Base-by-base conservation (phyloP, 2,113 vertebrate genomes). In the Nothobranchius kuhntae region DNA sequence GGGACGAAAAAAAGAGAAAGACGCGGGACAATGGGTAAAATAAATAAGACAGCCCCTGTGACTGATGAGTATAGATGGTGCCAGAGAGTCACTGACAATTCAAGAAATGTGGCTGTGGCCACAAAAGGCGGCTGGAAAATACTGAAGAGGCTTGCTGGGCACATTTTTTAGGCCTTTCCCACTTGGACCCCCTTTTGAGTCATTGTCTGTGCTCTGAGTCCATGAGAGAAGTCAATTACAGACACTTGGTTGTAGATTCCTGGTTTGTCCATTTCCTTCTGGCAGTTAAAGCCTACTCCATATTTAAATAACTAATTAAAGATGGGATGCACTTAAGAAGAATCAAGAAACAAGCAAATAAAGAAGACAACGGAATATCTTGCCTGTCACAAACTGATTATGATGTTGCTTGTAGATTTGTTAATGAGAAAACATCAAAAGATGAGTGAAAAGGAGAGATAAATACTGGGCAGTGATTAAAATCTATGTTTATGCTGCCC, bases 41-140 rank as follows among this genome's bases (percentile, higher is more conserved):
- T 92, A 93, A 93, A 93, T 93, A 93, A 92, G 92, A 91, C 91
- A 87, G 92, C 83, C 89, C 82, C 89, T 91, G 92, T 94, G 92
- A 93, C 92, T 88, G 92, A 93, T 93, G 92, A 91, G 91, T 92
- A 89, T 91, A 84, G 91, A 90, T 91, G 88, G 90, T 88, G 92
- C 87, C 84, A 85, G 89, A 86, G 89, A 93, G 90, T 93, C 88
- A 88, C 86, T 88, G 91, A 92, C 92, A 92, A 92, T 92, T 89
- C 91, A 91, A 93, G 92, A 94, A 93, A 93, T 91, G 92, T 92
- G 92, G 86, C 83, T 81, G 68, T 24, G 51, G 70, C 65, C 79
- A 94, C 93, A 93, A 94, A 92, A 88, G 92, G 69, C 70, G 73
- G 83, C 80, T 88, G 84, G 84, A 86, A 91, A 91, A 90, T 88